Base-by-base conservation (phyloP, 2,888 invertebrate genomes). In the Cephus runcator region DNA sequence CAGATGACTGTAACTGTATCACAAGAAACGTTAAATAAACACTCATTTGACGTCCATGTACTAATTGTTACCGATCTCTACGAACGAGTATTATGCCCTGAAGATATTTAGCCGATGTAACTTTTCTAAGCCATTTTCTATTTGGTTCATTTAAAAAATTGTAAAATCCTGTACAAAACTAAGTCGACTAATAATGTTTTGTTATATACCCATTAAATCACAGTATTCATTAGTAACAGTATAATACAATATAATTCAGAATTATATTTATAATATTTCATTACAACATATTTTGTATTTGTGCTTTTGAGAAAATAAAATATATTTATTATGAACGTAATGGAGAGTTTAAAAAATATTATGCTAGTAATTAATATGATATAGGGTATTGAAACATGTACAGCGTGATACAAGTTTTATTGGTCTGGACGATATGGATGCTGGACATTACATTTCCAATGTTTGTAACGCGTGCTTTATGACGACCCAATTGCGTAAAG, bases 11-110 rank as follows among this genome's bases (percentile, higher is more conserved):
- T 91, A 91, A 91, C 91, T 90, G 90, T 91, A 91, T 86, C 86
- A 87, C 79, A 80, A 84, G 87, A 84, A 90, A 91, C 91, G 91
- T 91, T 91, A 91, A 88, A 85, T 82, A 89, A 90, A 86, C 82
- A 56, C 56, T 56, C 23, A 23, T 56, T 56, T 56, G 56, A 23
- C 79, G 56, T 87, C 86, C 75, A 76, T 77, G 68, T 73, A 34
- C 90, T 91, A 91, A 91, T 90, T 89, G 88, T 88, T 90, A 89
- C 88, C 84, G 85, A 87, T 88, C 79, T 85, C 23, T 56, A 56
- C 23, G 23, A 56, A 23, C 56, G 23, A 23, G 56, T 56, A 56
- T 23, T 56, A 56, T 56, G 6, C 23, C 56, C 56, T 15, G 56
- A 56, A 56, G 23, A 56, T 56, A 15, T 56, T 56, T 56, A 56